phyloP scores from a whole-genome alignment of 1,140 invertebrate genomes.

The Lycorma delicatula region DNA sequence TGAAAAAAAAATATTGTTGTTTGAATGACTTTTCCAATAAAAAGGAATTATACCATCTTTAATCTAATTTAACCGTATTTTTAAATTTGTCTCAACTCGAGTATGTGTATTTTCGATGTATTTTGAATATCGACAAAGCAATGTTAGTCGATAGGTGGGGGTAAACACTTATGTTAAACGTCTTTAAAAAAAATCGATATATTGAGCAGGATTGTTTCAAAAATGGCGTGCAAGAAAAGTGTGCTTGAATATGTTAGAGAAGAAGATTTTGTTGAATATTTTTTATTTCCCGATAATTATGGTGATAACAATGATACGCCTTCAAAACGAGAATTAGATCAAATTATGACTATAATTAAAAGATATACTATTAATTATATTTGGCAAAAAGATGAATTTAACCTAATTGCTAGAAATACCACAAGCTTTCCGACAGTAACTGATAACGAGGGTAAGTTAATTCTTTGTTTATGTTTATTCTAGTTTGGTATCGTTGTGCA shows the following conservation, averaged over 20 bases:
- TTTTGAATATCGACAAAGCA: too few relatives aligned
- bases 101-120: too few relatives aligned
- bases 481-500: not conserved
- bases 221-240: constrained; percentile 18
- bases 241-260: constrained; percentile 45
- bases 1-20: too few relatives aligned
- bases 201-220: not conserved
- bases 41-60: too few relatives aligned
- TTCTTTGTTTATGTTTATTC: not conserved
- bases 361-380: constrained; percentile 38
- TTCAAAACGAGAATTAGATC: constrained; percentile 1
- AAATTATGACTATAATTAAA: constrained; percentile 8
- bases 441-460: constrained; percentile 37
- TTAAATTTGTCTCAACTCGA: too few relatives aligned
- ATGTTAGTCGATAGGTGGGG: too few relatives aligned
- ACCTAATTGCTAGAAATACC: constrained; percentile 41
- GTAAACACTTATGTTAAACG: too few relatives aligned
- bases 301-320: not conserved
- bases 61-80: too few relatives aligned
- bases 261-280: constrained; percentile 62
- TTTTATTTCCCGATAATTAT: constrained; percentile 47
- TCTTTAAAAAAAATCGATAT: too few relatives aligned
- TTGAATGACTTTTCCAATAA: too few relatives aligned
- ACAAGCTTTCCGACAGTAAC: constrained; percentile 36
- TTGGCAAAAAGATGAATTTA: constrained; percentile 60